Evolutionary conservation across 2,888 invertebrate species (phyloP), one percentile per base, ranked within the genome.

Genomic region (Furcula furcula): DNA sequence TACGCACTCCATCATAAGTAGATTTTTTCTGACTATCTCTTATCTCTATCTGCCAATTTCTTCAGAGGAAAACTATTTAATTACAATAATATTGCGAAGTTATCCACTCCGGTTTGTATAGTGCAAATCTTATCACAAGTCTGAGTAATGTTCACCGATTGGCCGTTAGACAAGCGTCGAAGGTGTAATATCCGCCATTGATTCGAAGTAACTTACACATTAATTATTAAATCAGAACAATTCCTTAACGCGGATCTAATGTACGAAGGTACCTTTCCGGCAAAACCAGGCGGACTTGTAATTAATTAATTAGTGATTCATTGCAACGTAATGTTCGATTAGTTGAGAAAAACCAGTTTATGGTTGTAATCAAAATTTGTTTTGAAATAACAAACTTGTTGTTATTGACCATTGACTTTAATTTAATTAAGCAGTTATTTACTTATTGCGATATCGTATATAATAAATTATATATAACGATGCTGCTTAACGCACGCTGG

Each of bases 151-250:
- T 55, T 55, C 46, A 13, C 35, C 45, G 47, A 49, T 60, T 56
- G 50, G 48, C 36, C 43, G 55, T 42, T 41, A 65, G 72, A 67
- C 70, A 62, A 55, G 55, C 48, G 38, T 37, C 40, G 55, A 55
- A 56, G 57, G 55, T 56, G 53, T 40, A 62, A 68, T 79, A 82
- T 85, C 85, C 83, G 83, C 66, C 48, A 82, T 65, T 67, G 59
- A 58, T 84, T 82, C 82, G 68, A 62, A 51, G 79, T 82, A 83
- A 57, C 53, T 74, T 71, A 72, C 61, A 70, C 67, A 82, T 81
- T 76, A 80, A 83, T 84, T 81, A 85, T 77, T 69, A 71, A 83
- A 77, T 73, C 76, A 78, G 76, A 75, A 66, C 75, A 75, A 72
- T 71, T 72, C 64, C 63, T 60, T 52, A 63, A 62, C 72, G 62